phyloP scores from a whole-genome alignment of 2,113 vertebrate species.

The Daphoenositta chrysoptera region DNA sequence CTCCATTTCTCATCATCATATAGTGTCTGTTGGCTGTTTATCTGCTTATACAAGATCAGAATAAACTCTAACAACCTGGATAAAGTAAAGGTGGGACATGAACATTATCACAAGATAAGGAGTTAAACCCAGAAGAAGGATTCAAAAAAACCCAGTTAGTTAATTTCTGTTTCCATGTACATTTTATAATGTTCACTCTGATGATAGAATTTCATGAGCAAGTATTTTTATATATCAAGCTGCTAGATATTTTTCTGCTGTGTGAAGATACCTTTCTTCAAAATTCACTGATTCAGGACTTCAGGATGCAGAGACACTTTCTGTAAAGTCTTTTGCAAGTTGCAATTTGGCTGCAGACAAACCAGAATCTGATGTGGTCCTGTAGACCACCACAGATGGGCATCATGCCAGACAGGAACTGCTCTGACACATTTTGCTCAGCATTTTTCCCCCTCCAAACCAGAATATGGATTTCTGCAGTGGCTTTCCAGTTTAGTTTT shows the following conservation, averaged over 20 bases:
- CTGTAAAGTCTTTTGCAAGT: background rate
- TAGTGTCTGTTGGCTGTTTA: background rate
- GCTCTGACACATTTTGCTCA: background rate
- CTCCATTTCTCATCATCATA: background rate
- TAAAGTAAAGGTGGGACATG: background rate
- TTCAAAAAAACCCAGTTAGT: background rate
- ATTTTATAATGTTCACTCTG: background rate
- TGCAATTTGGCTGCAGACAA: background rate
- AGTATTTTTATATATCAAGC: background rate
- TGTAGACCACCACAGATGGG: background rate
- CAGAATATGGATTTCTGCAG: background rate
- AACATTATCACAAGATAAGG: background rate
- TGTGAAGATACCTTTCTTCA: background rate
- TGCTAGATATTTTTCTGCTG: background rate
- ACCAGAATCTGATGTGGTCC: background rate
- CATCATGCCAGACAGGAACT: background rate
- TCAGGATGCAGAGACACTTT: background rate
- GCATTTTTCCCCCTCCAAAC: background rate
- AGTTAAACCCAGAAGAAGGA: background rate
- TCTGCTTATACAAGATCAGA: background rate
- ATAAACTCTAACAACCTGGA: background rate
- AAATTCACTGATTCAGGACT: background rate
- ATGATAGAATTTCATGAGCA: background rate
- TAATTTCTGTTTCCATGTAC: background rate
- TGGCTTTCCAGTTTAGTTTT: background rate